Evolutionary conservation across 2,888 invertebrate species (phyloP).

Genomic region (Leptinotarsa rubiginosa): DNA sequence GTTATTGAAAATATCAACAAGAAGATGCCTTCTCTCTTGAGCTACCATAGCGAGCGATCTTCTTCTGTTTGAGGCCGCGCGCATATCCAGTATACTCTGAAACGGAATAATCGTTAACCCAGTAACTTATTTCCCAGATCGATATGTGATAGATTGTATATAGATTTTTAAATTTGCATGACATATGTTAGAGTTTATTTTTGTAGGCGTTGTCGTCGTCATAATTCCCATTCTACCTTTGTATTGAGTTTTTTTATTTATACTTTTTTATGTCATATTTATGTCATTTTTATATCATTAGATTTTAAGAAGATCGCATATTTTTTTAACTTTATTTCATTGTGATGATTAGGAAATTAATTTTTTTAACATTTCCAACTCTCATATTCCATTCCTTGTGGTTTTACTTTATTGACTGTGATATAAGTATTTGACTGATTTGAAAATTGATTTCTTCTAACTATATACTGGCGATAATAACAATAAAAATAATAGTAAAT

Average conservation of each 20-base stretch:
- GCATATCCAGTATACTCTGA: neutral
- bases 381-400: neutral
- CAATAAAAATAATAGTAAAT: neutral
- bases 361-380: neutral
- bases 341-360: neutral
- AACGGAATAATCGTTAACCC: neutral
- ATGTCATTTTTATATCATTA: conserved; percentile 4
- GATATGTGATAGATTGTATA: conserved; percentile 14
- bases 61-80: neutral
- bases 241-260: conserved; percentile 10
- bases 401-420: neutral
- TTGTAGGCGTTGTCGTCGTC: neutral
- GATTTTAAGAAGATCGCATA: neutral
- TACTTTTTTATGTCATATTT: too few relatives aligned
- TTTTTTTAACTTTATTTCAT: conserved; percentile 2
- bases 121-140: conserved; percentile 15
- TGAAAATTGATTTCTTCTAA: neutral
- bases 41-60: neutral
- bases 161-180: conserved; percentile 10
- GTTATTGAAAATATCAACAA: conserved; percentile 47
- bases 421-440: neutral
- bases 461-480: neutral
- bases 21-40: conserved; percentile 29
- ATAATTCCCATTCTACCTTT: neutral
- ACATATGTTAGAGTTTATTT: neutral